These are phyloP conservation scores for Pionites leucogaster DNA, from an alignment of 2,113 vertebrate genomes.

Conservation along the genomic window DNA sequence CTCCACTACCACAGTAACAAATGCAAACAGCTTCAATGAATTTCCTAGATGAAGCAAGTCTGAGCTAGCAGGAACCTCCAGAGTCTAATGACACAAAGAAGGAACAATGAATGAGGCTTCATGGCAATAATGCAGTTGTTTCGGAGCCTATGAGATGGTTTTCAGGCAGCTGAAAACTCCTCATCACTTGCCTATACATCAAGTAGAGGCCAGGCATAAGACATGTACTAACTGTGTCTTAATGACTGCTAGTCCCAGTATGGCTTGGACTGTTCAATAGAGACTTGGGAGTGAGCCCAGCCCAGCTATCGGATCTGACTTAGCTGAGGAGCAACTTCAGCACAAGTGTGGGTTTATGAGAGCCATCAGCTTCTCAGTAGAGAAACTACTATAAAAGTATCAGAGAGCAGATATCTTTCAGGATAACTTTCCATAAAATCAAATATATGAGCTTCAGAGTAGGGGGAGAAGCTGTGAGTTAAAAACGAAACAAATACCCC, in stretches of 20 bases:
- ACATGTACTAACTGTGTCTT: no score
- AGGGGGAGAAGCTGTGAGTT: background rate
- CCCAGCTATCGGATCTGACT: background rate
- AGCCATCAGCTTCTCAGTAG: background rate
- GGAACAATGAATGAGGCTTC: background rate
- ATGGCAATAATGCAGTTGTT: background rate
- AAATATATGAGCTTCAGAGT: background rate
- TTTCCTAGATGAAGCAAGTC: background rate
- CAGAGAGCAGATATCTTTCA: background rate
- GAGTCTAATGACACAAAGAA: background rate
- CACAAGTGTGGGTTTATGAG: background rate
- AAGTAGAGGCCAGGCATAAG: background rate
- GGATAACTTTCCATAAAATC: background rate
- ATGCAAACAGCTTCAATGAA: background rate
- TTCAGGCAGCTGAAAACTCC: background rate
- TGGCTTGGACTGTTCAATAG: background rate
- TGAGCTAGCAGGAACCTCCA: background rate
- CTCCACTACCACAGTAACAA: background rate
- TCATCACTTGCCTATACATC: background rate
- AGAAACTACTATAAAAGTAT: background rate
- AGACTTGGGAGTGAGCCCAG: background rate
- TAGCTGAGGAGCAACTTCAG: background rate
- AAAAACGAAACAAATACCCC: background rate
- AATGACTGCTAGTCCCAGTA: background rate
- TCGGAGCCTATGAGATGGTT: background rate